Conservation (phyloP, 53 echinoderm and acorn worm species). For the Crossaster papposus region DNA sequence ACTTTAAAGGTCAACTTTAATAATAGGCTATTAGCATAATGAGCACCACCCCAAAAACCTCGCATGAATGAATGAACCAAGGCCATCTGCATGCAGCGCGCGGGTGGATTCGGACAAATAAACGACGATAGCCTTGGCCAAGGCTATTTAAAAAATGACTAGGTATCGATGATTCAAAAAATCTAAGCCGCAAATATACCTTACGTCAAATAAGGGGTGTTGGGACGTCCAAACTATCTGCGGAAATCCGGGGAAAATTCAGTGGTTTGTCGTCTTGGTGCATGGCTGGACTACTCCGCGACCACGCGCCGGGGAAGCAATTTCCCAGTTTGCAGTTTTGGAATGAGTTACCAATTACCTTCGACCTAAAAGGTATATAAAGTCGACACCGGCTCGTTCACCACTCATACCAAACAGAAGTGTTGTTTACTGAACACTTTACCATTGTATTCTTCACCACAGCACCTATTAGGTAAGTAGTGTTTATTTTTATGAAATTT, state of each 20-base stretch:
- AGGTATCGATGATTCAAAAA: not conserved
- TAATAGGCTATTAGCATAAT: no score
- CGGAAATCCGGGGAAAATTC: not conserved
- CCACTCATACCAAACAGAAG: not conserved
- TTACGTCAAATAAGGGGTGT: not conserved
- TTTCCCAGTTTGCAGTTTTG: not conserved
- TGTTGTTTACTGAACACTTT: not conserved
- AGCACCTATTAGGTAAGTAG: not conserved
- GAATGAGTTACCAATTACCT: not conserved
- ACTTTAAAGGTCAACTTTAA: no score
- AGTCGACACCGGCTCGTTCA: not conserved
- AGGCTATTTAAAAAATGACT: not conserved
- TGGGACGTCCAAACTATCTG: not conserved
- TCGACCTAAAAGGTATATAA: constrained; percentile 4
- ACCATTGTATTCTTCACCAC: not conserved
- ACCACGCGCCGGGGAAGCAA: not conserved
- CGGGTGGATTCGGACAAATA: no score
- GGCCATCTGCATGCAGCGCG: no score
- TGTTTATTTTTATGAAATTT: no score
- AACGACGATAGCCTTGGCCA: no score
- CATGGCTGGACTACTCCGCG: not conserved
- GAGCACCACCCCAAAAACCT: no score
- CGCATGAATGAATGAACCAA: no score
- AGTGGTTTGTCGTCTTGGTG: not conserved
- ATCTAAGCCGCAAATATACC: not conserved